Evolutionary conservation across 1,140 invertebrate species (phyloP).

Genomic region (Charaxes varanes): DNA sequence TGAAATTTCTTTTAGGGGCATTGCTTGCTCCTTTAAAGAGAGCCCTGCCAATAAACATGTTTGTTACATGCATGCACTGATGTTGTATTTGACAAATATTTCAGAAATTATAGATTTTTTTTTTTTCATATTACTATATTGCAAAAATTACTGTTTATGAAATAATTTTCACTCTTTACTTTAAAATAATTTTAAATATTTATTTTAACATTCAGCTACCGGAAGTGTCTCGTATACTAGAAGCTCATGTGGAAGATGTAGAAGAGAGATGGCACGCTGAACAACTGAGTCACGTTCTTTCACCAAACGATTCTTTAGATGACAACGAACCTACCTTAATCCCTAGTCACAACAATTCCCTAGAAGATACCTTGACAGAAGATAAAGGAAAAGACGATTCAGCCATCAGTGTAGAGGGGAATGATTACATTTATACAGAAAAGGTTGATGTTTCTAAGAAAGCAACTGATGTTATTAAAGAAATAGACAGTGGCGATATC

Average conservation of each 20-base stretch:
- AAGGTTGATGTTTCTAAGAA: constrained; percentile 6
- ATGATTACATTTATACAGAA: constrained; percentile 26
- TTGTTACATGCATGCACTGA: too few relatives aligned
- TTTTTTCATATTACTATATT: too few relatives aligned
- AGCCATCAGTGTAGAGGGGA: constrained; percentile 3
- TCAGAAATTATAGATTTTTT: too few relatives aligned
- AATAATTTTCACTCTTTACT: too few relatives aligned
- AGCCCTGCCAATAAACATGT: too few relatives aligned
- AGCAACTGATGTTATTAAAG: constrained; percentile 9
- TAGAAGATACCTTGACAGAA: constrained; percentile 53
- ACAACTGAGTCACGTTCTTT: constrained; percentile 28
- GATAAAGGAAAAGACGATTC: constrained; percentile 16
- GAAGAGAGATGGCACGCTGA: constrained; percentile 36
- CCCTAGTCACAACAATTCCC: constrained; percentile 31
- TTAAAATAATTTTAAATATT: not conserved
- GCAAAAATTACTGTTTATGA: too few relatives aligned
- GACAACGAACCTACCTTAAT: constrained; percentile 42
- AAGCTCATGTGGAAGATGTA: constrained; percentile 42
- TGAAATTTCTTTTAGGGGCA: too few relatives aligned
- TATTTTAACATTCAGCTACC: constrained; percentile 32
- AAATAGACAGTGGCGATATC: constrained; percentile 4
- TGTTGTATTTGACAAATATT: too few relatives aligned
- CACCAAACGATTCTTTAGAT: constrained; percentile 30
- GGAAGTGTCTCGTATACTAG: constrained; percentile 46
- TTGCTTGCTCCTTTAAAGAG: too few relatives aligned